Conservation (phyloP, 2,797 vertebrate species). For the Morus bassanus region DNA sequence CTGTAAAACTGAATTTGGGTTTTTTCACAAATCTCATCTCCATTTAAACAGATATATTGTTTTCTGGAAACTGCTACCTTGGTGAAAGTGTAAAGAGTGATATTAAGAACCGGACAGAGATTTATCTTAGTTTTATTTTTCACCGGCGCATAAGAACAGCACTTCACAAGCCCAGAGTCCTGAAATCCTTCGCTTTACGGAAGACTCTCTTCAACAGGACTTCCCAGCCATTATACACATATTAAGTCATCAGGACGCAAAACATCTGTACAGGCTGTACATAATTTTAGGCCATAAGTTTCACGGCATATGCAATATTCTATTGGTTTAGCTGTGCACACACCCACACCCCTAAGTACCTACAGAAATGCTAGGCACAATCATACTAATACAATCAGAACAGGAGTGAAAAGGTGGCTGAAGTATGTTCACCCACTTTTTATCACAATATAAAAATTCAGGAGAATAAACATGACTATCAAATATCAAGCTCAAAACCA, state of each 20-base stretch:
- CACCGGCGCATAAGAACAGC: not conserved
- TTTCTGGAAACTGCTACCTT: not conserved
- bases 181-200: not conserved
- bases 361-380: not conserved
- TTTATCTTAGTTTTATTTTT: not conserved
- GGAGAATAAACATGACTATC: not conserved
- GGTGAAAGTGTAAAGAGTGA: not conserved
- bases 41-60: not conserved
- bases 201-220: not conserved
- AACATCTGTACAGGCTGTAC: not conserved
- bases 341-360: fast-evolving
- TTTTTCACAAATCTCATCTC: not conserved
- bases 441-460: not conserved
- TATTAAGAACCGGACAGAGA: not conserved
- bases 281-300: not conserved
- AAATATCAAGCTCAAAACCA: not conserved
- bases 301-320: not conserved
- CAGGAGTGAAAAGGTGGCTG: fast-evolving
- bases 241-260: not conserved
- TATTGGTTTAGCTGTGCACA: not conserved
- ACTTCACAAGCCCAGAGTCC: not conserved
- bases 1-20: not conserved
- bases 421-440: not conserved
- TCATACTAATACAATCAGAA: not conserved
- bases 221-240: not conserved